Evolutionary conservation across 2,797 vertebrate species (phyloP).

Genomic region (Coluber constrictor): DNA sequence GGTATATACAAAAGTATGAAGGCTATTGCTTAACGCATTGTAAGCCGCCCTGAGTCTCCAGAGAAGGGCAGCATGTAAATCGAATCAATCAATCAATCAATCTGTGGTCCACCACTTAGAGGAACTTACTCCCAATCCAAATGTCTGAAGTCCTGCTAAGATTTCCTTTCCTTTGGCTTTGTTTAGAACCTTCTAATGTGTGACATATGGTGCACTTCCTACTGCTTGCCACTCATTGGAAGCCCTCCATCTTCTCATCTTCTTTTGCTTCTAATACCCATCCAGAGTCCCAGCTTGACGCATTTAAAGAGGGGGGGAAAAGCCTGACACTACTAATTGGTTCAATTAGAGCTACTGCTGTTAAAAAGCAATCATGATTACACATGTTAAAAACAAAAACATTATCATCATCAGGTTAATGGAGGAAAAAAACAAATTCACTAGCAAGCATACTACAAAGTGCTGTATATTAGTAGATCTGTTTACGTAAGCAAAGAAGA

Average conservation of each 20-base stretch:
- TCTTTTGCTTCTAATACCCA: background rate
- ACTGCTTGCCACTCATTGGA: background rate
- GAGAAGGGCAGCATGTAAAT: too few relatives aligned
- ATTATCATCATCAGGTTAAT: slow-evolving; percentile 8
- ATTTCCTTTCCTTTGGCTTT: background rate
- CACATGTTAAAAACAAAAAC: slow-evolving; percentile 3
- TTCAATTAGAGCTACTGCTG: slow-evolving; percentile 22
- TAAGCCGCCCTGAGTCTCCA: too few relatives aligned
- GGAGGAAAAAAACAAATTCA: background rate
- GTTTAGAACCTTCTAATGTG: background rate
- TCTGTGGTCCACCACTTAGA: background rate
- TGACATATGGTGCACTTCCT: background rate
- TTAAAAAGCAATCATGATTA: slow-evolving; percentile 20
- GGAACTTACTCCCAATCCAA: background rate
- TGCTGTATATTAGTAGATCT: background rate
- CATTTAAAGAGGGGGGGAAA: background rate
- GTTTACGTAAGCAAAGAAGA: background rate
- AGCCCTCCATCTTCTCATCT: background rate
- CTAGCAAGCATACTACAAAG: background rate
- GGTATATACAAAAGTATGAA: too few relatives aligned
- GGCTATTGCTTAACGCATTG: too few relatives aligned
- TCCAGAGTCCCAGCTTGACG: background rate
- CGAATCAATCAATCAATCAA: too few relatives aligned
- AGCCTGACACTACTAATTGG: slow-evolving; percentile 8
- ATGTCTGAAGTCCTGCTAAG: background rate